These are phyloP conservation scores for Pecten maximus DNA, from an alignment of 2,888 invertebrate genomes.

Conservation along the genomic window DNA sequence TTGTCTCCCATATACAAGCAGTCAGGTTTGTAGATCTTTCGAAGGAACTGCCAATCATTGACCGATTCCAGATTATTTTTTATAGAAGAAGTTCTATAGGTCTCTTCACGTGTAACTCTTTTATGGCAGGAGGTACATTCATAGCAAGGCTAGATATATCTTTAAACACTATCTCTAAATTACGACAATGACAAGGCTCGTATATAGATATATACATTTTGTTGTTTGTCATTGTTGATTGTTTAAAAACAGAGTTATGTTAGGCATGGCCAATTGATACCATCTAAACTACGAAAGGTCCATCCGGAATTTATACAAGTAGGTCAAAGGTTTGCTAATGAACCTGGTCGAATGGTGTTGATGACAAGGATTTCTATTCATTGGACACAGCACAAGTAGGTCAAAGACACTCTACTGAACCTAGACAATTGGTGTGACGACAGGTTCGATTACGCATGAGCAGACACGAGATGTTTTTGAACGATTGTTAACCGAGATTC, in stretches of 20 bases:
- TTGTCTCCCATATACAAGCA: background rate
- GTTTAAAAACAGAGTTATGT: background rate
- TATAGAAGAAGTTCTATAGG: background rate
- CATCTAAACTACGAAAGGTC: background rate
- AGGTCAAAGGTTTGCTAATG: constrained; percentile 30
- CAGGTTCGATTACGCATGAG: background rate
- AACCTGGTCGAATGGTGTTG: background rate
- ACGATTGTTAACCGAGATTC: background rate
- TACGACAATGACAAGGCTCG: background rate
- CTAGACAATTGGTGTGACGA: background rate
- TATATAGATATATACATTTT: background rate
- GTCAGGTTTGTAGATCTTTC: background rate
- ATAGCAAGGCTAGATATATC: background rate
- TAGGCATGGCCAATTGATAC: background rate
- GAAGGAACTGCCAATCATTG: background rate
- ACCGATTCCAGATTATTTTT: background rate
- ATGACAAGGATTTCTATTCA: constrained; percentile 19
- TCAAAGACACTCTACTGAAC: background rate
- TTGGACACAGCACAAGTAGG: background rate
- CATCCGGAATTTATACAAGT: background rate
- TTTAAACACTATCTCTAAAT: background rate
- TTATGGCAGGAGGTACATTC: background rate
- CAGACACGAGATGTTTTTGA: background rate
- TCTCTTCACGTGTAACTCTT: background rate
- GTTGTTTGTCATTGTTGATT: background rate